Evolutionary conservation across 2,797 vertebrate genomes (phyloP).

Genomic region (Sebastes kiyomatsui): DNA sequence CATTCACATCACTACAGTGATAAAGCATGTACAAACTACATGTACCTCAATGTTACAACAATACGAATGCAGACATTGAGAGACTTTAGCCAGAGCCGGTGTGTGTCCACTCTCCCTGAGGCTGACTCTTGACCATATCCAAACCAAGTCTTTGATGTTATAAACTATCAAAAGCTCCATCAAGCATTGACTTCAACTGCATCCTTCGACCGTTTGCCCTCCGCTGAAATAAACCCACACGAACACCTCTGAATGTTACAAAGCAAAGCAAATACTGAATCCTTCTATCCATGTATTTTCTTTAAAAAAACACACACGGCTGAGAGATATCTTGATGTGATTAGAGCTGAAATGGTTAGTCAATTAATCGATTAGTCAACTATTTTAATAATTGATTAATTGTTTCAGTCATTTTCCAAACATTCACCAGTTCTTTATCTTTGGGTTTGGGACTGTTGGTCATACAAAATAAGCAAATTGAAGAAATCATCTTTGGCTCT

Average conservation of each 20-base stretch:
- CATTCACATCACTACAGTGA: neutral
- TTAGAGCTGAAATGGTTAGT: neutral
- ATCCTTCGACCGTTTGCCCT: neutral
- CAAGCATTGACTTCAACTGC: neutral
- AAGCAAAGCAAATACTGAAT: neutral
- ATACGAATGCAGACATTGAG: neutral
- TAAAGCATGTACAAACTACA: neutral
- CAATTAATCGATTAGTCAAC: neutral
- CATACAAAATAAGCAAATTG: neutral
- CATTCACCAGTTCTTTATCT: neutral
- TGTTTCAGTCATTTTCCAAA: neutral
- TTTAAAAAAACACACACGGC: neutral
- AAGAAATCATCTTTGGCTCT: neutral
- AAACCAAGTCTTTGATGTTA: neutral
- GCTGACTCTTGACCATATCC: neutral
- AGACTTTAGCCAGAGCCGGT: neutral
- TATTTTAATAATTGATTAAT: neutral
- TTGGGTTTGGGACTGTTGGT: neutral
- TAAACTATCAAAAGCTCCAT: neutral
- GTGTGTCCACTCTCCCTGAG: neutral
- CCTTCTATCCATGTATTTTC: neutral
- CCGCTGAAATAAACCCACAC: neutral
- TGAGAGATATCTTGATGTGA: neutral
- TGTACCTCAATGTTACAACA: neutral
- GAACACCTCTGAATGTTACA: neutral